Percentiles rank a stretch among this genome's conserved stretches.
Evolutionary conservation across 2,797 vertebrate species (phyloP).

Genomic region (Pseudomugil tenellus): DNA sequence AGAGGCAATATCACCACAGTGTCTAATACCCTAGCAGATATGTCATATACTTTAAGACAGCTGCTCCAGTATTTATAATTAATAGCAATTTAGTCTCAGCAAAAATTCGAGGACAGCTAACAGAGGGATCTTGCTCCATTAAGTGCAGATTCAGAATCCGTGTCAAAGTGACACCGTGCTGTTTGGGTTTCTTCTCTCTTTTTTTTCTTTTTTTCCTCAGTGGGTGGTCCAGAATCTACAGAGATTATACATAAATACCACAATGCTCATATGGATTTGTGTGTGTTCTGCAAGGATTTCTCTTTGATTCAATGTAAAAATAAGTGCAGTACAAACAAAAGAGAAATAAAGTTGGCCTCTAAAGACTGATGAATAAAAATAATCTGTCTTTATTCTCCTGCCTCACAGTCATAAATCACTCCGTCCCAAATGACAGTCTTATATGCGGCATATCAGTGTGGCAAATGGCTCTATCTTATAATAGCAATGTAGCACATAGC

Average conservation of each 20-base stretch:
- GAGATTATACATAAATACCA: constrained; percentile 69
- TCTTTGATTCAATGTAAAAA: constrained; percentile 68
- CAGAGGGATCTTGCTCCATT: constrained; percentile 75
- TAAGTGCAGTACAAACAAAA: constrained; percentile 70
- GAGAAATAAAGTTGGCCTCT: constrained; percentile 74
- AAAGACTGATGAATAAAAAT: constrained; percentile 76
- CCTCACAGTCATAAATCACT: constrained; percentile 78
- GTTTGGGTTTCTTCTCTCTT: not conserved
- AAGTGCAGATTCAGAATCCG: constrained; percentile 71
- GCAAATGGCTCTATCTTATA: constrained; percentile 80
- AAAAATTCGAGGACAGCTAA: constrained; percentile 69
- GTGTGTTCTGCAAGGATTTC: constrained; percentile 51
- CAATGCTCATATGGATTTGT: constrained; percentile 55
- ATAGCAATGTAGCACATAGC: constrained; percentile 79
- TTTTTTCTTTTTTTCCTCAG: constrained; percentile 38
- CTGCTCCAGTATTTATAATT: constrained; percentile 82
- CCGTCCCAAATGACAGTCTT: constrained; percentile 72
- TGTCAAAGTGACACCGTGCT: constrained; percentile 72
- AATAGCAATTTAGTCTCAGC: constrained; percentile 78
- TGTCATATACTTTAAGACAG: constrained; percentile 84
- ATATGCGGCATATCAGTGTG: constrained; percentile 66
- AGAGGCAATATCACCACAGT: constrained; percentile 77
- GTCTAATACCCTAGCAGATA: constrained; percentile 76
- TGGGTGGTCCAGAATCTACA: constrained; percentile 63
- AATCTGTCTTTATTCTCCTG: constrained; percentile 74